Evolutionary conservation across 2,113 vertebrate genomes (phyloP).

Genomic region (Calidris pygmaea): DNA sequence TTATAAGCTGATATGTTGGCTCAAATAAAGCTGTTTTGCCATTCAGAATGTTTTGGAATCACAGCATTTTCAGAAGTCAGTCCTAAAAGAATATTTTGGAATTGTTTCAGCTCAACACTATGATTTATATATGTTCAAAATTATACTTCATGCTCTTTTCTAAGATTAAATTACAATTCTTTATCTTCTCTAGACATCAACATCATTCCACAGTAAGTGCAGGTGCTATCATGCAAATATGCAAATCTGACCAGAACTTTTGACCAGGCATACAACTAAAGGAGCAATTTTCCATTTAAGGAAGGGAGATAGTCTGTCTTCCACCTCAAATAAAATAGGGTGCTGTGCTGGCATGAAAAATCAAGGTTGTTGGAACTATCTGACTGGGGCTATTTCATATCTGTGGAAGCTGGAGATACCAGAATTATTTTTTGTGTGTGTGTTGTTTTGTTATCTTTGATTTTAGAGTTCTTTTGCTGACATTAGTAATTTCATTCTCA

Average conservation of each 20-base stretch:
- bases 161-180: neutral
- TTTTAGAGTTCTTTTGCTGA: neutral
- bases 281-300: neutral
- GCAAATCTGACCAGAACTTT: neutral
- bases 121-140: neutral
- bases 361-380: neutral
- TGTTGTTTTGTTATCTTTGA: neutral
- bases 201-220: neutral
- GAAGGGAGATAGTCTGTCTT: neutral
- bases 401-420: neutral
- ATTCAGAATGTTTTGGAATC: neutral
- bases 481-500: neutral
- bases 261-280: neutral
- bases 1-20: neutral
- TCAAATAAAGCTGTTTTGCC: neutral
- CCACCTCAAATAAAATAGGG: neutral
- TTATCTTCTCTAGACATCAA: neutral
- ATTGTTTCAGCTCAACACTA: neutral
- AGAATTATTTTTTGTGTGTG: neutral
- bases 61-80: neutral
- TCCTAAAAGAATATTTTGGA: neutral
- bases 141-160: neutral
- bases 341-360: neutral
- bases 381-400: neutral
- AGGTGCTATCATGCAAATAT: neutral